These are phyloP conservation scores for Penelope pileata DNA, from an alignment of 2,113 vertebrate genomes.

Conservation along the genomic window DNA sequence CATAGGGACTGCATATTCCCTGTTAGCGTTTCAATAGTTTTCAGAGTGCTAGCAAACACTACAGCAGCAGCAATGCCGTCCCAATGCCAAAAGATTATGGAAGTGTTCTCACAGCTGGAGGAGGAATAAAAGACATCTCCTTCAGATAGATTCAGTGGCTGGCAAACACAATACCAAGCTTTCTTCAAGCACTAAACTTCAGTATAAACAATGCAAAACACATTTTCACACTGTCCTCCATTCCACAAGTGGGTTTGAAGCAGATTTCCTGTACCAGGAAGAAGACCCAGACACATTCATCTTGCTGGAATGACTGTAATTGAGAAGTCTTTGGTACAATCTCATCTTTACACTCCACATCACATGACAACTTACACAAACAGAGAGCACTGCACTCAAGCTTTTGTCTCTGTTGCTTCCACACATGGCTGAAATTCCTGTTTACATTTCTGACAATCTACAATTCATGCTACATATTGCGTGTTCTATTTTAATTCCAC, in stretches of 20 bases:
- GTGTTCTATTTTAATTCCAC: background rate
- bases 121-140: background rate
- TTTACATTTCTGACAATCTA: background rate
- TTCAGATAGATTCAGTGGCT: background rate
- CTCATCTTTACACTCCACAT: background rate
- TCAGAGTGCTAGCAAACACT: background rate
- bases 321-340: background rate
- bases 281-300: background rate
- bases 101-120: background rate
- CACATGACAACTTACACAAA: background rate
- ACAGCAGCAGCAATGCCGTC: background rate
- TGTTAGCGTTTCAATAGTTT: background rate
- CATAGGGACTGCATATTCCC: background rate
- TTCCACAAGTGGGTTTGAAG: background rate
- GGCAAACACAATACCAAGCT: background rate
- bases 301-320: background rate
- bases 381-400: accelerated
- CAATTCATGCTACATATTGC: background rate
- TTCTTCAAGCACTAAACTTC: background rate
- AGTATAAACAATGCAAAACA: background rate
- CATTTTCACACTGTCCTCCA: background rate
- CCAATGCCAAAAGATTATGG: background rate
- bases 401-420: background rate
- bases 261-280: background rate
- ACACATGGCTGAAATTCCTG: background rate